Base-by-base conservation (phyloP, 2,888 invertebrate species). In the Tenthredo amoena region DNA sequence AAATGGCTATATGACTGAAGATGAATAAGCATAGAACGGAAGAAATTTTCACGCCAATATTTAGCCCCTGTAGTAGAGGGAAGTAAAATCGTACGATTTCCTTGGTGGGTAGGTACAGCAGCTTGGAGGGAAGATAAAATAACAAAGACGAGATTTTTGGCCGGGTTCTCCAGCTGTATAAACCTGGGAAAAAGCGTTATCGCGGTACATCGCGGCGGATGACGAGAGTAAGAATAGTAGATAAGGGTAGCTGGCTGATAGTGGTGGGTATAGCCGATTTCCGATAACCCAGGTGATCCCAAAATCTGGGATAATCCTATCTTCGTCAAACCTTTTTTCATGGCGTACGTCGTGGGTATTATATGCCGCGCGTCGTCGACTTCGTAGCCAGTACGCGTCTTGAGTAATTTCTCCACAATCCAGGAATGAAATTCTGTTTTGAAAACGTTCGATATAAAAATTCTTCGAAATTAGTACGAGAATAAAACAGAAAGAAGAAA, bases 231-330 rank as follows among this genome's bases (percentile, higher is more conserved):
- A 65, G 72, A 72, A 72, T 55, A n/a, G 72, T 31, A 72, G 84
- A 50, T 84, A 72, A 84, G 68, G 72, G 84, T 62, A 55, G 77
- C 40, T 5, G 31, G 50, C 84, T 47, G 84, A 55, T 55, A 72
- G 50, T 84, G 31, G 31, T 31, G 47, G 50, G 72, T 21, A 34
- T 71, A 26, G 85, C 79, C 86, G 87, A 89, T 89, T 89, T 86
- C 81, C 50, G 86, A 85, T 85, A 84, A 55, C 77, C 86, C 55
- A 34, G 85, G 88, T 89, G 88, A 89, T 89, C 89, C 89, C 81
- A 81, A 86, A 85, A 88, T 88, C 86, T 65, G 76, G 89, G 89
- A 89, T 89, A 89, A 89, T 89, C 89, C 89, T 86, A 88, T 87
- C 77, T 77, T 31, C 50, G 50, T 77, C 77, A 77, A 55, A 77